Percentiles rank a stretch among this genome's conserved stretches.
These are phyloP conservation scores for Syngnathus acus DNA, from an alignment of 2,797 vertebrate genomes.

Conservation along the genomic window DNA sequence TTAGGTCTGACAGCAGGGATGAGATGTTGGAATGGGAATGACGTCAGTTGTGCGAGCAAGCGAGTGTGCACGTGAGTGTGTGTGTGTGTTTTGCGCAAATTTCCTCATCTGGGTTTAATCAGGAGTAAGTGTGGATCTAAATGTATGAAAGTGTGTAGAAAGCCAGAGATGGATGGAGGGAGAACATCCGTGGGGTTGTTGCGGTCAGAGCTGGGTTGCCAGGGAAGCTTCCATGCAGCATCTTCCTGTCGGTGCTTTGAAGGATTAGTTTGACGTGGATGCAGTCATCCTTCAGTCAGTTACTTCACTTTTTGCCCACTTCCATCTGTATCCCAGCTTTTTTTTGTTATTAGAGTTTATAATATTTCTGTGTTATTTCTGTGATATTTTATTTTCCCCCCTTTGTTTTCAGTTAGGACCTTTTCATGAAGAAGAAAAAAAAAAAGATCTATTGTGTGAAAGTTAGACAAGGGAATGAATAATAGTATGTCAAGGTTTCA, in stretches of 20 bases:
- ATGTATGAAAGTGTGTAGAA: not conserved
- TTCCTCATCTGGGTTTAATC: slow-evolving; percentile 67
- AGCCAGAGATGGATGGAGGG: not conserved
- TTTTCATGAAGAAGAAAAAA: not conserved
- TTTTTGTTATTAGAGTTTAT: not conserved
- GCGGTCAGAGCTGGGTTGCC: slow-evolving; percentile 20
- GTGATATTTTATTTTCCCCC: not conserved
- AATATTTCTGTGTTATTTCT: not conserved
- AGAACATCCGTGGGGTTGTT: not conserved
- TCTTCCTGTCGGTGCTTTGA: not conserved
- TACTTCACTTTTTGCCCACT: too few relatives aligned
- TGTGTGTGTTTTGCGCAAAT: slow-evolving; percentile 37
- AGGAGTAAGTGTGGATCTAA: slow-evolving; percentile 22
- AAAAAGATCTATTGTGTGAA: not conserved
- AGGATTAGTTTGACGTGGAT: not conserved
- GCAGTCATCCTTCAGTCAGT: not conserved
- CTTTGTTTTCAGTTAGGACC: not conserved
- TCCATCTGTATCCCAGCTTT: too few relatives aligned
- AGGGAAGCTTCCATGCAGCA: slow-evolving; percentile 22
- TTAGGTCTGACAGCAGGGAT: slow-evolving; percentile 62
- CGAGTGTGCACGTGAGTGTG: slow-evolving; percentile 13
- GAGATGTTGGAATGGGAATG: slow-evolving; percentile 65
- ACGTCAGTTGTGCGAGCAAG: slow-evolving; percentile 54
- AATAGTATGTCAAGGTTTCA: not conserved
- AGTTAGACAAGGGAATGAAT: not conserved